Evolutionary conservation across 2,888 invertebrate genomes (phyloP), one percentile per base, ranked within the genome.

Genomic region (Hirudinaria manillensis): DNA sequence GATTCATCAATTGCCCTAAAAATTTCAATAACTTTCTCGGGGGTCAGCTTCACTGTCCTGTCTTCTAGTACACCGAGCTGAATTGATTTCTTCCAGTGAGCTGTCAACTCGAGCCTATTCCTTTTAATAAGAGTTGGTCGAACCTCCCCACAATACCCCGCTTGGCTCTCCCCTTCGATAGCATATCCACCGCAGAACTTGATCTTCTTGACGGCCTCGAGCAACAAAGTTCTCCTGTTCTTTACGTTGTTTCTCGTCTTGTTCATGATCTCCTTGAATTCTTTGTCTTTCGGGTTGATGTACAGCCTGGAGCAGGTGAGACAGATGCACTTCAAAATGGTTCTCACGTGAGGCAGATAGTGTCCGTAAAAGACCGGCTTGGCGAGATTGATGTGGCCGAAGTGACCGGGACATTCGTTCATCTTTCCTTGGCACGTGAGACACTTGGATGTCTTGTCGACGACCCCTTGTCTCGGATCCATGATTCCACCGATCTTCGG

Each of bases 311-410:
- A 36, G 36, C 36, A 99, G 85, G 94, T 98, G 86, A 97, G 99
- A 85, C 99, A 99, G 32, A 99, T 97, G 86, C 99, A 99, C 86
- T 99, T 89, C n/a, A 99, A 87, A 77, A 96, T 90, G 87, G 99
- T 99, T 79, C 99, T 93, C 0, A 93, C 93, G 87, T 99, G 99
- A 53, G 94, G 94, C 73, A 99, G 89, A 83, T 98, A 99, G 55
- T 97, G 99, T 83, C 97, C 92, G 85, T 99, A 98, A 86, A 94
- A 99, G 0, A 99, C 99, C 32, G 99, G 99, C 85, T 99, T 99
- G 0, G 97, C 92, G 80, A 99, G 87, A 86, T 99, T 97, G 82
- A 99, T 92, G 85, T 99, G 99, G 3, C 97, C 99, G 87, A 99
- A 99, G 86, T 99, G 99, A 1, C 99, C 99, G 2, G 98, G 97